Conservation (phyloP, 2,113 vertebrate genomes). For the Choloepus hoffmanni region DNA sequence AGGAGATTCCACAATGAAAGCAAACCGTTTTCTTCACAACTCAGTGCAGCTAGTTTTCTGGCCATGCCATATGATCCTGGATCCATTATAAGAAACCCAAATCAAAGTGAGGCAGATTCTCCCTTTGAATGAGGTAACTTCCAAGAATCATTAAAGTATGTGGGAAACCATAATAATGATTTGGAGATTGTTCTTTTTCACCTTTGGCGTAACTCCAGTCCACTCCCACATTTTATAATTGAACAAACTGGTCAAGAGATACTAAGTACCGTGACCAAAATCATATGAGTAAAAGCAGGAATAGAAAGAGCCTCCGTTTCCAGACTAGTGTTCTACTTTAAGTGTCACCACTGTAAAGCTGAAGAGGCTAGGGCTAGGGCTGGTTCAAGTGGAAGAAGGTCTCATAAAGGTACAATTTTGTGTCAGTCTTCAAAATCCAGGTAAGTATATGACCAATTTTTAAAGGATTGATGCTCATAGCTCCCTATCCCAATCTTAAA, state of each 20-base stretch:
- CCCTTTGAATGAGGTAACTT: background rate
- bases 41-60: background rate
- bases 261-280: background rate
- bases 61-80: background rate
- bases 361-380: background rate
- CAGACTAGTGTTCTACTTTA: background rate
- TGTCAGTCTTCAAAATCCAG: background rate
- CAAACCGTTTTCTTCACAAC: slow-evolving; percentile 2
- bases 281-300: background rate
- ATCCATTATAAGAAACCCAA: background rate
- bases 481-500: background rate
- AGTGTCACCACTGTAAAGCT: background rate
- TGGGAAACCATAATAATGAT: background rate
- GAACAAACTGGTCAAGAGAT: background rate
- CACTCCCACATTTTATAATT: background rate
- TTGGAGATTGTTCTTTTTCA: background rate
- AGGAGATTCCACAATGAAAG: slow-evolving; percentile 13
- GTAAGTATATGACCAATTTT: background rate
- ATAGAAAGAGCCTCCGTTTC: background rate
- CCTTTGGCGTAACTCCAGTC: background rate
- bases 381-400: background rate
- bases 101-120: background rate
- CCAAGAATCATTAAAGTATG: background rate
- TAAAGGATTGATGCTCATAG: background rate
- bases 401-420: background rate